Conservation (phyloP, 1,140 invertebrate genomes). For the Antheraea mylitta region DNA sequence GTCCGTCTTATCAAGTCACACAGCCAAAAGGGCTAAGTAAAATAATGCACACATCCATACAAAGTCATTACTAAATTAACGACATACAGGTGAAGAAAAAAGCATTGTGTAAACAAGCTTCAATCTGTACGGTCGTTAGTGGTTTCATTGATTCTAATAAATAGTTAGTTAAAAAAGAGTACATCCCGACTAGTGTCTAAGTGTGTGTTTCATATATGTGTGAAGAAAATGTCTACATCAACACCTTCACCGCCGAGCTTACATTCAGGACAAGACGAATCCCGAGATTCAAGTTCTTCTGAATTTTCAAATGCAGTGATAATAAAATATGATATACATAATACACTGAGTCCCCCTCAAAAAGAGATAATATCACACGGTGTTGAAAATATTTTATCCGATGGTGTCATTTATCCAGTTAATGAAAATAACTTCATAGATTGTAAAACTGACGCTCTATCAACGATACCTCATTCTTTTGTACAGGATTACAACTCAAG, state of each 20-base stretch:
- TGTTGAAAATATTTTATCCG: slow-evolving; percentile 71
- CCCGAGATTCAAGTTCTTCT: slow-evolving; percentile 50
- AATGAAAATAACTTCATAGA: slow-evolving; percentile 49
- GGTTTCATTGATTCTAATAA: slow-evolving; percentile 29
- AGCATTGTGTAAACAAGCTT: slow-evolving; percentile 75
- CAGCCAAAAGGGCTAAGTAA: slow-evolving; percentile 49
- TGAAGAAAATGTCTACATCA: slow-evolving; percentile 44
- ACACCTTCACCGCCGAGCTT: slow-evolving; percentile 50
- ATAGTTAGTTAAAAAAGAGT: slow-evolving; percentile 16
- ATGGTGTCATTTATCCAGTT: slow-evolving; percentile 38
- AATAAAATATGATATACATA: slow-evolving; percentile 24
- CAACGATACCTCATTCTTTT: slow-evolving; percentile 47
- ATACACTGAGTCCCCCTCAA: slow-evolving; percentile 31
- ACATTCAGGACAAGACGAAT: slow-evolving; percentile 50
- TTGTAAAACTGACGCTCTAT: slow-evolving; percentile 52
- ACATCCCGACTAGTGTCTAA: slow-evolving; percentile 21
- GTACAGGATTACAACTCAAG: slow-evolving; percentile 72
- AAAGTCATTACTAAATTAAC: slow-evolving; percentile 76
- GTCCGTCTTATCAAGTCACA: slow-evolving; percentile 68
- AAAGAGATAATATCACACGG: slow-evolving; percentile 62
- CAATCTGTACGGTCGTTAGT: slow-evolving; percentile 55
- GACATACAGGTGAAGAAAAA: slow-evolving; percentile 69
- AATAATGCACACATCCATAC: slow-evolving; percentile 62
- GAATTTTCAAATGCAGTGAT: slow-evolving; percentile 39
- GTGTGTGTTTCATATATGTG: slow-evolving; percentile 1